These are phyloP conservation scores for Sturmia bella DNA, from an alignment of 2,888 invertebrate genomes.

Conservation along the genomic window DNA sequence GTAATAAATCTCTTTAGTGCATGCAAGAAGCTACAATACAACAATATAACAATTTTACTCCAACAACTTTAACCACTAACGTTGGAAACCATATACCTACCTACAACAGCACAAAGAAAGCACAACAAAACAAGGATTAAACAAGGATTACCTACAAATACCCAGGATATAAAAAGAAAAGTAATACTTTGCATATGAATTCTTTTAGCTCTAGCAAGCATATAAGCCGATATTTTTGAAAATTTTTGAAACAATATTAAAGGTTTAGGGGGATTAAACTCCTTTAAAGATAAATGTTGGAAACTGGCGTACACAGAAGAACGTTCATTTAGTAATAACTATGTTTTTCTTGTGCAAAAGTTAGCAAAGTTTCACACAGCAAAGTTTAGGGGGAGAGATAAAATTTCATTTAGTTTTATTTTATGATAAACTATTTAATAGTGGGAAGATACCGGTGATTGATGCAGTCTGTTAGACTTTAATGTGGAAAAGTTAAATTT, in stretches of 20 bases:
- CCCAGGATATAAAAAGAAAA: slow-evolving; percentile 38
- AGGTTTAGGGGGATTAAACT: no score
- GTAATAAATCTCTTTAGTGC: slow-evolving; percentile 4
- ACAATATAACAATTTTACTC: slow-evolving; percentile 12
- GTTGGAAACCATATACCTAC: background rate
- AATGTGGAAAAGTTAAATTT: no score
- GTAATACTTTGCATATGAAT: slow-evolving; percentile 34
- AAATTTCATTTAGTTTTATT: no score
- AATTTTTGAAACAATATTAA: background rate
- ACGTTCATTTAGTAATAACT: no score
- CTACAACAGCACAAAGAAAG: slow-evolving; percentile 20
- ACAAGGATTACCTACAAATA: slow-evolving; percentile 56
- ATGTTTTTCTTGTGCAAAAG: no score
- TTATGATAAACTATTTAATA: no score
- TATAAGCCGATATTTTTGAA: background rate
- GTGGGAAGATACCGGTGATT: no score
- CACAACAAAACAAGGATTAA: slow-evolving; percentile 57
- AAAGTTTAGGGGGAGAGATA: no score
- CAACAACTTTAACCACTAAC: slow-evolving; percentile 2
- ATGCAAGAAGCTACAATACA: background rate
- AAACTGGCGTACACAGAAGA: no score
- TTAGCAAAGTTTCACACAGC: no score
- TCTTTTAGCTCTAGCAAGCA: background rate
- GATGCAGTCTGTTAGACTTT: no score
- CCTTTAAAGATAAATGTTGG: no score